These are phyloP conservation scores for Psilopsiagon aymara DNA, from an alignment of 2,113 vertebrate species.

Conservation along the genomic window DNA sequence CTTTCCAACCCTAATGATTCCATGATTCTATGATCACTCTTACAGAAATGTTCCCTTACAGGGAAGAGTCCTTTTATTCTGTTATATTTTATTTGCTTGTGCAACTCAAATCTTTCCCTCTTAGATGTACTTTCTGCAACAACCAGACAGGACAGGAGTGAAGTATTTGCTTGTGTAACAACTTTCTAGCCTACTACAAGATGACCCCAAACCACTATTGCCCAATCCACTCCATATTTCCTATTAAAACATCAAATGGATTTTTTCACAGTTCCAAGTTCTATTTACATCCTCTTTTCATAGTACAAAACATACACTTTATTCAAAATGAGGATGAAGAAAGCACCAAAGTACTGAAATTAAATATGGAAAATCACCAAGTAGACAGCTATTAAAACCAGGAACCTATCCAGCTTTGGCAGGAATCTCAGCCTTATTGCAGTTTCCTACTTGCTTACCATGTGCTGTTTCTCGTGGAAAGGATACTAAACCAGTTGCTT, in stretches of 20 bases:
- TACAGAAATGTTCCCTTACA: conserved; percentile 48
- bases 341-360: background rate
- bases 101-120: background rate
- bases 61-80: conserved; percentile 34
- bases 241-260: background rate
- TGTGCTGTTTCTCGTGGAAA: background rate
- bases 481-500: background rate
- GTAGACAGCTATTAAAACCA: background rate
- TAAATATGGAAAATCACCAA: background rate
- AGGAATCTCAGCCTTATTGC: background rate
- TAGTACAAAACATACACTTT: background rate
- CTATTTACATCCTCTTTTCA: background rate
- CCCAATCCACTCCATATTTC: background rate
- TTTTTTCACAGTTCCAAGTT: background rate
- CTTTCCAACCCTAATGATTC: no score
- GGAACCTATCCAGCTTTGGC: background rate
- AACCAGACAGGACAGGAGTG: background rate
- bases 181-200: background rate
- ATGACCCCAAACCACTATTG: background rate
- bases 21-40: background rate
- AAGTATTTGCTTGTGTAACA: background rate
- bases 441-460: background rate
- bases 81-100: conserved; percentile 22
- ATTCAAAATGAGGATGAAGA: background rate
- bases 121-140: background rate